Base-by-base conservation (phyloP, 2,113 vertebrate species). In the Sapayoa aenigma region DNA sequence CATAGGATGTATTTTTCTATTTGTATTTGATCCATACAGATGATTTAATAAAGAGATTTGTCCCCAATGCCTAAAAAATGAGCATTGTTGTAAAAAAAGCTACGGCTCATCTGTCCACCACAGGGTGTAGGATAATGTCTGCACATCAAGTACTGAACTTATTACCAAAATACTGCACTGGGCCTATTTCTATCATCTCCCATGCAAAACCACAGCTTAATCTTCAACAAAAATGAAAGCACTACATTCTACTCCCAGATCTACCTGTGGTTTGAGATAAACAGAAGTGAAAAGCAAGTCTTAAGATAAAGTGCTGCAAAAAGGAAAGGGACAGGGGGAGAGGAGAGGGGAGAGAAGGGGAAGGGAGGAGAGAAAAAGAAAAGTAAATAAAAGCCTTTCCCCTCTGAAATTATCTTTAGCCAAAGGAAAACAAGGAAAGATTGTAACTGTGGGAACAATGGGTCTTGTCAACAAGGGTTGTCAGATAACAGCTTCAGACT, bases 401-500 rank as follows among this genome's bases (percentile, higher is more conserved):
- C 23, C 10, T 41, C 30, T 5, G 11, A 78, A 95, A 72, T 71
- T 42, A 81, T 84, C 55, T 78, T 66, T 25, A 63, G 47, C 47
- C 27, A 56, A 87, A 73, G 18, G n/a, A 69, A 73, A 87, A 87
- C 44, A 87, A 46, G 7, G 20, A 80, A n/a, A 86, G 23, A 88
- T 86, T 94, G 11, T 30, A 93, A 94, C 63, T 67, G 50, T 85
- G 35, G 39, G 67, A 97, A 77, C 37, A 95, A 83, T 20, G 66
- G 50, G 59, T 92, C 76, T 86, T 90, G 78, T 69, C 90, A 94
- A 80, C 72, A 88, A 80, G 18, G 14, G 22, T 33, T 90, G 75
- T 73, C 79, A 94, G 85, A 89, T 90, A 94, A 92, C 58, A 95
- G 85, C 72, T 92, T 77, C 77, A 37, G 69, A 81, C 67, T 90